phyloP scores from a whole-genome alignment of 92 coral and sea anemone species.

The Virgularia gustaviana region DNA sequence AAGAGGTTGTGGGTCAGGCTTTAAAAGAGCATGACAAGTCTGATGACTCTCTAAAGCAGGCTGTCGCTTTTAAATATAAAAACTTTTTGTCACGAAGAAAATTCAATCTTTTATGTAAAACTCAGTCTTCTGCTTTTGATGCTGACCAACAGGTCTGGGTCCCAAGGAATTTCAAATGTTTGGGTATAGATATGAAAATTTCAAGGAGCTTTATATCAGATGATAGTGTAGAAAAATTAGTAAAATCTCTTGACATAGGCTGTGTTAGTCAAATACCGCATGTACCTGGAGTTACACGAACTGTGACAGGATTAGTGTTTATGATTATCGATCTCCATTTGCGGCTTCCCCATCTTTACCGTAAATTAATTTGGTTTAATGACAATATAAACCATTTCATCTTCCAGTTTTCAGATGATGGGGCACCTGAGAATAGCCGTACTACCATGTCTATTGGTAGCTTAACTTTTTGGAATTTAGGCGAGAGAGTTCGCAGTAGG shows the following conservation, averaged over 20 bases:
- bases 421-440: too few relatives aligned
- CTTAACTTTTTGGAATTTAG: too few relatives aligned
- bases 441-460: too few relatives aligned
- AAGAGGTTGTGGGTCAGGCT: too few relatives aligned
- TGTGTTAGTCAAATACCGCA: constrained; percentile 29
- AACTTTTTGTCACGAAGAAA: too few relatives aligned
- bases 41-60: too few relatives aligned
- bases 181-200: neutral
- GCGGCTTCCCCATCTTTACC: constrained; percentile 6
- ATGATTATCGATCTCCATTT: constrained; percentile 51
- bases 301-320: constrained; percentile 43
- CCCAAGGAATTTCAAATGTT: neutral
- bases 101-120: too few relatives aligned
- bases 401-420: too few relatives aligned
- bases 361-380: too few relatives aligned
- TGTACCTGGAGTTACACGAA: constrained; percentile 42
- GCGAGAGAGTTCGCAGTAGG: constrained; percentile 44
- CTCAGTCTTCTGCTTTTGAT: neutral
- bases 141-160: neutral
- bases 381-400: too few relatives aligned
- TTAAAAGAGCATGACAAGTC: too few relatives aligned
- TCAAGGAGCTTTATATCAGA: neutral
- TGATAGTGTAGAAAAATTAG: constrained; percentile 25
- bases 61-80: too few relatives aligned
- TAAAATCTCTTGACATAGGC: constrained; percentile 43